Base-by-base conservation (phyloP, 2,888 invertebrate genomes). In the Athripsodes cinereus region DNA sequence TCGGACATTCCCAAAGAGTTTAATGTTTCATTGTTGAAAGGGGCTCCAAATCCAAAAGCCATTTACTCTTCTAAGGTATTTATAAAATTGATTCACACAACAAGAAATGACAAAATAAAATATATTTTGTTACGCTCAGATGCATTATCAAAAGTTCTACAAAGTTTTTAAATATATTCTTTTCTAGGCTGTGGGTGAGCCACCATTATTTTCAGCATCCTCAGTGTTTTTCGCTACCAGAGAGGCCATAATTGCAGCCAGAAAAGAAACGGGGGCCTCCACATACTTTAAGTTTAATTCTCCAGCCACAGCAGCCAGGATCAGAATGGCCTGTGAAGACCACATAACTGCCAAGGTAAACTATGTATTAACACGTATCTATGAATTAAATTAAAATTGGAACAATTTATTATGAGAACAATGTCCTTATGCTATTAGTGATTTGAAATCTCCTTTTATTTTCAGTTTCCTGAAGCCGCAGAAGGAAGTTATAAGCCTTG, bases 11-110 rank as follows among this genome's bases (percentile, higher is more conserved):
- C 97, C 0, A 80, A 82, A 51, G 88, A 92, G 70, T 94, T 98
- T 69, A 94, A 96, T 71, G 96, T 98, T 0, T 88, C 92, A 2
- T 77, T 98, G 52, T 75, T 98, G 35, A 93, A 92, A 69, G 93
- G 92, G 13, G 87, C 89, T 26, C 84, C 91, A 1, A 97, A 97
- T 76, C 89, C 90, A 0, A 81, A 88, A 68, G 96, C 96, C 19
- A 91, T 97, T 6, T 96, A 90, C 72, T 96, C 96, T 0, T 97
- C 96, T 1, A 97, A 97, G 86, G 95, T 92, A 71, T 26, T 6
- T 26, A 26, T 26, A 26, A 10, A 26, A 6, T 26, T 26, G 10
- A 3, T 26, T 26, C 26, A n/a, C 26, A 26, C 26, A 26, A 10
- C 26, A 3, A 26, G n/a, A n/a, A n/a, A n/a, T n/a, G n/a, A n/a